Conservation (phyloP, 1,140 invertebrate genomes). For the Drosophila santomea region DNA sequence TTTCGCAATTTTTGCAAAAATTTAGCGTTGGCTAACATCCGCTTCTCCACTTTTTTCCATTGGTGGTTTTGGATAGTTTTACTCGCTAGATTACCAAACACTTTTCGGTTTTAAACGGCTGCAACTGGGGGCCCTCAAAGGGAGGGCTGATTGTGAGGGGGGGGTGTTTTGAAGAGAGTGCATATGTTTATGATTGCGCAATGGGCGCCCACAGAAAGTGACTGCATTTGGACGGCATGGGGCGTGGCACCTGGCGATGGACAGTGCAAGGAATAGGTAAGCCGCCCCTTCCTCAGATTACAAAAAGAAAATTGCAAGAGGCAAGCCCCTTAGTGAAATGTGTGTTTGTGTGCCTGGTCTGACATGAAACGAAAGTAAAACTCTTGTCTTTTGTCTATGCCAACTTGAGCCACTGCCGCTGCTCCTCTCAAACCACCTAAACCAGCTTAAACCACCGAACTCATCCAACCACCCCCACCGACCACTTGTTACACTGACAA, state of each 20-base stretch:
- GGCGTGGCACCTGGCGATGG: slow-evolving; percentile 28
- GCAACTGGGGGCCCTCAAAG: background rate
- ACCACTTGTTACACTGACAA: slow-evolving; percentile 30
- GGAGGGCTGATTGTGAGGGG: background rate
- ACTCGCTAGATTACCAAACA: slow-evolving; percentile 22
- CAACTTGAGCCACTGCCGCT: slow-evolving; percentile 4
- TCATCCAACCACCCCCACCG: slow-evolving; percentile 3
- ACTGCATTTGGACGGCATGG: slow-evolving; percentile 30
- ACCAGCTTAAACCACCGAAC: background rate
- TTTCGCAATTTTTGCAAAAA: slow-evolving; percentile 21
- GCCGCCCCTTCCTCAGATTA: slow-evolving; percentile 14
- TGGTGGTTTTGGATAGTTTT: slow-evolving; percentile 10
- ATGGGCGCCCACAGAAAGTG: slow-evolving; percentile 52
- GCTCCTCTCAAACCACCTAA: background rate
- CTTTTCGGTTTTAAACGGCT: slow-evolving; percentile 5
- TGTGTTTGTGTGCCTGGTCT: slow-evolving; percentile 14
- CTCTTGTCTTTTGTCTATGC: slow-evolving; percentile 42
- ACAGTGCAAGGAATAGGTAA: slow-evolving; percentile 25
- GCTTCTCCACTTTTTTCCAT: slow-evolving; percentile 26
- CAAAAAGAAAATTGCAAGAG: slow-evolving; percentile 21
- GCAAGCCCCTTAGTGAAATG: slow-evolving; percentile 57
- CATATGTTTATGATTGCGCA: slow-evolving; percentile 44
- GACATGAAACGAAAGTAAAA: slow-evolving; percentile 74
- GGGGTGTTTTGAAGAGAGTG: slow-evolving; percentile 2
- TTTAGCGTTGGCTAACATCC: slow-evolving; percentile 31